A percentile compares a stretch with the other conserved stretches of the same genome.
Evolutionary conservation across 2,797 vertebrate species (phyloP).

Genomic region (Brachyalestes nurse): DNA sequence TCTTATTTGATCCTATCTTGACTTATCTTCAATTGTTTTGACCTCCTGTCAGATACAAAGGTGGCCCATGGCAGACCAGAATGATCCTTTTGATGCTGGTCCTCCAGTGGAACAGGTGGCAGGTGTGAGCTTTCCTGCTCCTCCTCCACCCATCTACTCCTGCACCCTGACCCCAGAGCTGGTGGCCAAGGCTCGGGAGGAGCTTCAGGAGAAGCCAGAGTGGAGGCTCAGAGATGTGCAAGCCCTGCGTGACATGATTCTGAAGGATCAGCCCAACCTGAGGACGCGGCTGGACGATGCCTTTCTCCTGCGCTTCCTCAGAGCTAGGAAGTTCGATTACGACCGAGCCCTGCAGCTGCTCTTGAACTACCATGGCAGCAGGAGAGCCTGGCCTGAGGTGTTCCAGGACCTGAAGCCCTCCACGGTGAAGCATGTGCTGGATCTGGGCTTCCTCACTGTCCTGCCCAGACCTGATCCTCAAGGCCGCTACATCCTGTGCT

Average conservation of each 20-base stretch:
- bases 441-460: conserved; percentile 94
- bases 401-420: conserved; percentile 92
- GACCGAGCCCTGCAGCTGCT: conserved; percentile 94
- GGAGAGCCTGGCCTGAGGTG: conserved; percentile 94
- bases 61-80: conserved; percentile 89
- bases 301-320: conserved; percentile 94
- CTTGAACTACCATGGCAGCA: conserved; percentile 92
- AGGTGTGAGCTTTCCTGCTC: conserved; percentile 75
- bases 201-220: conserved; percentile 97
- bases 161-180: conserved; percentile 91
- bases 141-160: conserved; percentile 83
- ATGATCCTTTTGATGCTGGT: conserved; percentile 81
- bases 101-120: conserved; percentile 72
- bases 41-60: conserved; percentile 31
- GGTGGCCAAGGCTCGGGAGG: conserved; percentile 92
- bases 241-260: conserved; percentile 95
- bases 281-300: conserved; percentile 90
- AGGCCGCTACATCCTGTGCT: conserved; percentile 90
- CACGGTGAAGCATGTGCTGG: conserved; percentile 89
- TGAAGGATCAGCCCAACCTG: conserved; percentile 91
- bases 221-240: conserved; percentile 96
- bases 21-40: background rate
- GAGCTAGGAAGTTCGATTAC: conserved; percentile 97
- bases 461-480: conserved; percentile 86
- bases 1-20: too few relatives aligned